Conservation (phyloP, 2,888 invertebrate genomes). For the Omphaloscelis lunosa region DNA sequence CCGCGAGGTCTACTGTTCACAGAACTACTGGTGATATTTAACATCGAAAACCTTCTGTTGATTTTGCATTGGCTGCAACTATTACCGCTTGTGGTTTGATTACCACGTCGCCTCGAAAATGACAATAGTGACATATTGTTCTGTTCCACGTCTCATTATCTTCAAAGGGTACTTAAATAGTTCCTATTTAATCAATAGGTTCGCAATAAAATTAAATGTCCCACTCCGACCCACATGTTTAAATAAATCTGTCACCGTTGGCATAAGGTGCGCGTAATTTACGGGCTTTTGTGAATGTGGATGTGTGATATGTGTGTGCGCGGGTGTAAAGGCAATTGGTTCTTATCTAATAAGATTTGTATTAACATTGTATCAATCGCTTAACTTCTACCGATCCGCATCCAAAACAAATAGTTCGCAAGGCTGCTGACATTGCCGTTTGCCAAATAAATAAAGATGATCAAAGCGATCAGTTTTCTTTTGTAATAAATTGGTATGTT, state of each 20-base stretch:
- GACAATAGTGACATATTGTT: slow-evolving; percentile 27
- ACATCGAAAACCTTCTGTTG: not conserved
- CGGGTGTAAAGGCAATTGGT: slow-evolving; percentile 75
- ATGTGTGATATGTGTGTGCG: too few species aligned
- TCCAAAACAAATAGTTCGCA: slow-evolving; percentile 73
- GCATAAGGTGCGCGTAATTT: slow-evolving; percentile 74
- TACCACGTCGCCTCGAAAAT: slow-evolving; percentile 8
- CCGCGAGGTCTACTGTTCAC: too few species aligned
- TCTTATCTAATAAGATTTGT: slow-evolving; percentile 76
- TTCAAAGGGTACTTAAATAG: slow-evolving; percentile 51
- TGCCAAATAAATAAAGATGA: slow-evolving; percentile 59
- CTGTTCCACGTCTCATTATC: slow-evolving; percentile 51
- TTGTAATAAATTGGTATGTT: slow-evolving; percentile 62
- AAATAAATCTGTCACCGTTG: slow-evolving; percentile 81
- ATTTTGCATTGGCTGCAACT: slow-evolving; percentile 4
- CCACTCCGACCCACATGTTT: slow-evolving; percentile 64
- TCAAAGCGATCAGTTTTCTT: slow-evolving; percentile 62
- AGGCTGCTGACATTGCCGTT: slow-evolving; percentile 57
- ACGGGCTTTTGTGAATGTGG: slow-evolving; percentile 70
- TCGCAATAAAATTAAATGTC: slow-evolving; percentile 62
- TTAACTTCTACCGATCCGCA: slow-evolving; percentile 60
- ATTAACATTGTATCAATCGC: slow-evolving; percentile 70
- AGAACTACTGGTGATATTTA: not conserved
- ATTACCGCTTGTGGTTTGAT: slow-evolving; percentile 20
- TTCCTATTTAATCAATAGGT: slow-evolving; percentile 65